A percentile compares a stretch with the other conserved stretches of the same genome.
These are phyloP conservation scores for Tanytarsus gracilentus DNA, from an alignment of 2,888 invertebrate genomes.

Conservation along the genomic window DNA sequence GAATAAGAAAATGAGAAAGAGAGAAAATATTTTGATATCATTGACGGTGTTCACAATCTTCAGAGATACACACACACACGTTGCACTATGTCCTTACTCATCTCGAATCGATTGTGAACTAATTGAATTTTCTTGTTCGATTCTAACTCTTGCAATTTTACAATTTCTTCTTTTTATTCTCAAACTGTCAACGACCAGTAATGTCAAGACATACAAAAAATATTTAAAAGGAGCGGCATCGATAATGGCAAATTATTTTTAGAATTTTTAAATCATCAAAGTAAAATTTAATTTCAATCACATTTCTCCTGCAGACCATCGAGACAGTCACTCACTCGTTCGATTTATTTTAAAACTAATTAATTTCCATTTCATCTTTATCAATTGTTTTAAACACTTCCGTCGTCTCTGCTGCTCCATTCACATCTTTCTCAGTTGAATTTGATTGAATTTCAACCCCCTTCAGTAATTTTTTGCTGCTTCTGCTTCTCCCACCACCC, in stretches of 20 bases:
- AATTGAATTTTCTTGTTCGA: slow-evolving; percentile 27
- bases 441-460: not conserved
- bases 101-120: slow-evolving; percentile 10
- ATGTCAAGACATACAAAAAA: too few relatives aligned
- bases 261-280: not conserved
- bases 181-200: not conserved
- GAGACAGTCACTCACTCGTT: not conserved
- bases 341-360: slow-evolving; percentile 11
- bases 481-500: not conserved
- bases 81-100: too few relatives aligned
- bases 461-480: not conserved
- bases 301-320: too few relatives aligned
- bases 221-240: too few relatives aligned
- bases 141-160: not conserved
- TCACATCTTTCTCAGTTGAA: not conserved
- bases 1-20: not conserved
- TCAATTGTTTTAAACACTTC: not conserved
- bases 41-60: too few relatives aligned
- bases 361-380: slow-evolving; percentile 19
- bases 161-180: not conserved
- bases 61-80: too few relatives aligned
- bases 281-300: not conserved
- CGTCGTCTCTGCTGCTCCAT: not conserved
- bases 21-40: not conserved
- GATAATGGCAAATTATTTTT: too few relatives aligned